These are phyloP conservation scores for Esperia sulphurella DNA, from an alignment of 2,888 invertebrate species.

Conservation along the genomic window DNA sequence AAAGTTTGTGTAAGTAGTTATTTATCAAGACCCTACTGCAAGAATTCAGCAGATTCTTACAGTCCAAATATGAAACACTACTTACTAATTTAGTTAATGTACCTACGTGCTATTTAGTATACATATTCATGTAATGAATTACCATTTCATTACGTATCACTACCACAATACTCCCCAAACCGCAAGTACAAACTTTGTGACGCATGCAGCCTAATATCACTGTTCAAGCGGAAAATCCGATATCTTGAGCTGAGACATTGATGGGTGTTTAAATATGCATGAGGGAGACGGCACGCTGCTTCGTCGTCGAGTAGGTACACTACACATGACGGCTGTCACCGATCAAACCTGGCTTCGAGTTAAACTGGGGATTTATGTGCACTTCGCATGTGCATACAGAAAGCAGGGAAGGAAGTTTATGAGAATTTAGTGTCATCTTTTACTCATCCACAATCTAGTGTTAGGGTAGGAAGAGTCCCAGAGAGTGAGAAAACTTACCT, in stretches of 20 bases:
- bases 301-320: slow-evolving; percentile 33
- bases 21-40: no score
- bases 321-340: slow-evolving; percentile 57
- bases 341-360: slow-evolving; percentile 29
- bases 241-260: slow-evolving; percentile 67
- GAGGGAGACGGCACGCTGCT: slow-evolving; percentile 33
- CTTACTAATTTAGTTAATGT: no score
- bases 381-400: slow-evolving; percentile 4
- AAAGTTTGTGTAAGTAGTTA: no score
- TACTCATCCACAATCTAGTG: no score
- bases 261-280: slow-evolving; percentile 71
- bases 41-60: no score
- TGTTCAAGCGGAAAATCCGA: slow-evolving; percentile 66
- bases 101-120: no score
- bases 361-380: slow-evolving; percentile 14
- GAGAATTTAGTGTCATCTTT: neutral
- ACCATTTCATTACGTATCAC: no score
- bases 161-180: neutral
- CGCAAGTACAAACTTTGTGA: neutral
- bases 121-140: no score
- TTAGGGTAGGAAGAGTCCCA: no score
- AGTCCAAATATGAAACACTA: no score
- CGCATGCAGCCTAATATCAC: slow-evolving; percentile 37
- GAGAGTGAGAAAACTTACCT: no score
- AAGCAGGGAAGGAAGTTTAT: neutral